A percentile compares a stretch with the other conserved stretches of the same genome.
phyloP scores from a whole-genome alignment of 2,797 vertebrate genomes.

The Tiaroga cobitis region DNA sequence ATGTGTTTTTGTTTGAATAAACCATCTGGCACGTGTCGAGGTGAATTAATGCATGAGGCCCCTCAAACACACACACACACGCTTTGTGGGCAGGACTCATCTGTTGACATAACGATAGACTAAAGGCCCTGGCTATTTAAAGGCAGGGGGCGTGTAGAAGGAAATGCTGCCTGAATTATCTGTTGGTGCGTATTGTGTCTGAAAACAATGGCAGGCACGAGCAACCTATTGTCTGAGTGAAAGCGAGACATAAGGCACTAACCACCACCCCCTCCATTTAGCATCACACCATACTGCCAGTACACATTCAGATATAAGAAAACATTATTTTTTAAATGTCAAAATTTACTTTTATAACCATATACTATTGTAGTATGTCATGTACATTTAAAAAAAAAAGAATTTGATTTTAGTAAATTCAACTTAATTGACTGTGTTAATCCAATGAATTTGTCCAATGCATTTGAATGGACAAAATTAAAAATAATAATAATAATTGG shows the following conservation, averaged over 20 bases:
- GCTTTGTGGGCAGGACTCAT: constrained; percentile 63
- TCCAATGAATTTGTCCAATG: too few relatives aligned
- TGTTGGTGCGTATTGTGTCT: constrained; percentile 69
- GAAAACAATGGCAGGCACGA: constrained; percentile 64
- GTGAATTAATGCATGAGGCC: constrained; percentile 55
- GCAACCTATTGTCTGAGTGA: constrained; percentile 73
- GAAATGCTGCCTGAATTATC: constrained; percentile 69
- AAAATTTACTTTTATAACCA: not conserved
- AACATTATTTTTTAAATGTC: not conserved
- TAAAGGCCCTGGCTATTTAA: constrained; percentile 57
- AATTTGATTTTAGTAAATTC: too few relatives aligned
- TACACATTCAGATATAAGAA: not conserved
- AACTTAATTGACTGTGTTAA: too few relatives aligned
- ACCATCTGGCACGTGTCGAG: constrained; percentile 67
- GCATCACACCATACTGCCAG: constrained; percentile 1
- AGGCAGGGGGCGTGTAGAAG: constrained; percentile 61
- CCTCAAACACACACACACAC: constrained; percentile 43
- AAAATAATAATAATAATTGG: too few relatives aligned
- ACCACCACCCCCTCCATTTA: constrained; percentile 52
- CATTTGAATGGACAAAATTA: not conserved
- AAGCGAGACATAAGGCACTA: constrained; percentile 75
- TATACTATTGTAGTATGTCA: not conserved
- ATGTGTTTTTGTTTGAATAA: constrained; percentile 74
- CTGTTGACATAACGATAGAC: constrained; percentile 66
- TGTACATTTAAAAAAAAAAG: not conserved